Percentiles rank a stretch among this genome's conserved stretches.
phyloP scores from a whole-genome alignment of 2,797 vertebrate species.

The Pterois miles region DNA sequence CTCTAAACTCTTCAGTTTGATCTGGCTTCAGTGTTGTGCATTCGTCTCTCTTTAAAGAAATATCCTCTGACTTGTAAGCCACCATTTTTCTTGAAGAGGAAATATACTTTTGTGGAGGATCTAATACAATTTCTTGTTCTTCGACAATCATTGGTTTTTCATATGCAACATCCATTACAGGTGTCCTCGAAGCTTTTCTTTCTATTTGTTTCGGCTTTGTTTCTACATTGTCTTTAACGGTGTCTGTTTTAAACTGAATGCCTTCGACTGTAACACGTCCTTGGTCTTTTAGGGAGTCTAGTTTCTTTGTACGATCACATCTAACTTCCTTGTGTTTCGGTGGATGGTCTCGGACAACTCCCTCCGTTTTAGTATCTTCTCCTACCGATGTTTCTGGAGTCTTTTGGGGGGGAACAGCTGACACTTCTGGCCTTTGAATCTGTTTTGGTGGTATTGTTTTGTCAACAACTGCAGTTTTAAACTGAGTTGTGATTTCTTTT shows the following conservation, averaged over 20 bases:
- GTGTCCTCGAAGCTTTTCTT: constrained; percentile 7
- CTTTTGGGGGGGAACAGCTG: background rate
- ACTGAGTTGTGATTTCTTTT: background rate
- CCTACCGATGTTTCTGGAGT: background rate
- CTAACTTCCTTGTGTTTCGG: background rate
- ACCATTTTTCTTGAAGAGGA: background rate
- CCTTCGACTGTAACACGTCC: background rate
- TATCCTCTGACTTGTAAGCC: background rate
- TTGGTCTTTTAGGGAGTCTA: background rate
- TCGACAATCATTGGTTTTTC: background rate
- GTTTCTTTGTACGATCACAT: background rate
- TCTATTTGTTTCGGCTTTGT: constrained; percentile 11
- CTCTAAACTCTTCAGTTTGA: background rate
- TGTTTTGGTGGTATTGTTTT: background rate
- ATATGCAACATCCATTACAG: background rate
- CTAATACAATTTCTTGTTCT: background rate
- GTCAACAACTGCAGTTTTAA: background rate
- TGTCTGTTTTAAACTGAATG: constrained; percentile 16
- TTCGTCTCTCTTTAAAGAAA: background rate
- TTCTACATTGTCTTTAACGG: background rate
- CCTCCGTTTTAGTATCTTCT: background rate
- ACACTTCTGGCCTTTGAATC: background rate
- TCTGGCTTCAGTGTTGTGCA: background rate
- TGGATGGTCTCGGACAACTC: background rate
- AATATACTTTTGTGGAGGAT: background rate